A percentile compares a stretch with the other conserved stretches of the same genome.
Conservation (phyloP, 2,113 vertebrate genomes). For the Cyprinodon variegatus region DNA sequence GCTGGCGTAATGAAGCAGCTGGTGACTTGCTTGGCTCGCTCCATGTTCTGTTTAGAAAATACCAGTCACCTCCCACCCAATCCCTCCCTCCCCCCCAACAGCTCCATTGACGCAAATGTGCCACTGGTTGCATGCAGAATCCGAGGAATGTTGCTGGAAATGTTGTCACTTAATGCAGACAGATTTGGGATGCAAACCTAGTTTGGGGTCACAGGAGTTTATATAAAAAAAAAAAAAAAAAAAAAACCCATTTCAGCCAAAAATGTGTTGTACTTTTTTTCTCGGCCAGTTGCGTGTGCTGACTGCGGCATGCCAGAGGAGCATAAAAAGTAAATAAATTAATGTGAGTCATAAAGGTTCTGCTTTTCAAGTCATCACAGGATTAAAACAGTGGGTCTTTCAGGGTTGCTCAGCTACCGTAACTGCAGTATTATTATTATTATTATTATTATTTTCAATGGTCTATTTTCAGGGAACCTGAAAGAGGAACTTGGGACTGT, state of each 20-base stretch:
- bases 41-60: constrained; percentile 65
- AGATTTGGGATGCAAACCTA: constrained; percentile 1
- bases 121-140: constrained; percentile 76
- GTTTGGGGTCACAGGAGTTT: constrained; percentile 9
- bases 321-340: constrained; percentile 29
- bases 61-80: constrained; percentile 62
- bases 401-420: constrained; percentile 27
- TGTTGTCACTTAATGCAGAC: constrained; percentile 58
- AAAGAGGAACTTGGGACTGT: constrained; percentile 62
- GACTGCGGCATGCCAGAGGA: constrained; percentile 23
- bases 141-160: constrained; percentile 75
- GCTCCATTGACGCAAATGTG: constrained; percentile 72
- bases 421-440: constrained; percentile 46
- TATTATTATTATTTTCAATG: constrained; percentile 45
- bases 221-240: constrained; percentile 3
- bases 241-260: not conserved
- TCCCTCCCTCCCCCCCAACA: constrained; percentile 58
- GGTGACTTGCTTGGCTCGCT: constrained; percentile 56
- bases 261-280: constrained; percentile 7
- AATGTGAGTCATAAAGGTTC: constrained; percentile 28
- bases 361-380: constrained; percentile 32
- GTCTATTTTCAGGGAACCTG: constrained; percentile 62
- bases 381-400: constrained; percentile 29
- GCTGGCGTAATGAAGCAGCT: constrained; percentile 65
- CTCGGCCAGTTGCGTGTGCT: not conserved